phyloP scores from a whole-genome alignment of 2,888 invertebrate genomes.

The Entomobrya proxima region DNA sequence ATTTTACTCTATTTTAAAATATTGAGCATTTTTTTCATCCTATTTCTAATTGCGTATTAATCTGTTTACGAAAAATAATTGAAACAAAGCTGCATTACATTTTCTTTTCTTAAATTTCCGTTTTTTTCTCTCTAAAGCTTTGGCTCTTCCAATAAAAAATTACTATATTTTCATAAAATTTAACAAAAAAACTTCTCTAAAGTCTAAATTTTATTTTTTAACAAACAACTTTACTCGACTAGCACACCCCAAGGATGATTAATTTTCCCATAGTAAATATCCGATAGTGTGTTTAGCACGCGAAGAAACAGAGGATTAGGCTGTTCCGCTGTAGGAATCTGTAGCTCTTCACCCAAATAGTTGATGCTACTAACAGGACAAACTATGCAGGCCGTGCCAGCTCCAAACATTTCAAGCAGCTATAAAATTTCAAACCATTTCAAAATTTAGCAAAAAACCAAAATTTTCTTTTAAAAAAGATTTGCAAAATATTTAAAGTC shows the following conservation, averaged over 20 bases:
- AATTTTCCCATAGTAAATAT: constrained; percentile 93
- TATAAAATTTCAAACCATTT: constrained; percentile 78
- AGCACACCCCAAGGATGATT: constrained; percentile 86
- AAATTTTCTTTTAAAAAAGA: background rate
- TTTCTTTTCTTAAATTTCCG: no score
- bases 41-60: no score
- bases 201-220: no score
- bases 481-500: constrained; percentile 76
- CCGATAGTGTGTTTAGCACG: constrained; percentile 86
- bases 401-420: constrained; percentile 96
- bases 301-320: constrained; percentile 85
- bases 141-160: background rate
- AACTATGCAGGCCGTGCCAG: constrained; percentile 98
- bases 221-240: constrained; percentile 81
- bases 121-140: background rate
- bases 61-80: no score
- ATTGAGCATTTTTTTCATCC: no score
- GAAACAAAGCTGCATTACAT: no score
- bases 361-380: constrained; percentile 92
- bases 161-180: background rate
- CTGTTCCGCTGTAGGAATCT: constrained; percentile 86
- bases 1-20: no score
- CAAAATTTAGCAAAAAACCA: background rate
- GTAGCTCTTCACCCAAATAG: constrained; percentile 84
- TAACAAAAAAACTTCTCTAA: no score